Conservation (phyloP, 2,797 vertebrate genomes). For the Novumbra hubbsi region DNA sequence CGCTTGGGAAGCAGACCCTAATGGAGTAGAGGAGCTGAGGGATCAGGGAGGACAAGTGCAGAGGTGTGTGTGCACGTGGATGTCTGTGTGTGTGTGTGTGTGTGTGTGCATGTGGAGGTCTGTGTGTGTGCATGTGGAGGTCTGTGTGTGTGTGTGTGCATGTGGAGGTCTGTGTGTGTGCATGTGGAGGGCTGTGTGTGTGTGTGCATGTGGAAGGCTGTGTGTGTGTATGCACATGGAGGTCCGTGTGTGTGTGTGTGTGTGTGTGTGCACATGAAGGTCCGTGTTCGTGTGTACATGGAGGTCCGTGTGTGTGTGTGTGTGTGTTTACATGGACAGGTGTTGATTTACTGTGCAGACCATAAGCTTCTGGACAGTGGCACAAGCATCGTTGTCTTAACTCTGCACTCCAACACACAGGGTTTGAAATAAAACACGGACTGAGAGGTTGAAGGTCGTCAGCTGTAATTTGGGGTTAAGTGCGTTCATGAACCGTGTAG, state of each 20-base stretch:
- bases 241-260: neutral
- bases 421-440: no score
- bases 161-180: neutral
- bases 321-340: neutral
- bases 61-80: constrained; percentile 6
- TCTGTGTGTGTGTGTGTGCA: no score
- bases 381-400: no score
- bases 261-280: neutral
- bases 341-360: no score
- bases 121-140: neutral
- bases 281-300: neutral
- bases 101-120: neutral
- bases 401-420: no score
- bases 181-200: neutral
- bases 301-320: neutral
- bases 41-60: constrained; percentile 35
- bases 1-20: neutral
- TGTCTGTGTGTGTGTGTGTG: neutral
- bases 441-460: no score
- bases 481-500: no score
- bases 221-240: neutral
- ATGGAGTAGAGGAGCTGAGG: constrained; percentile 47
- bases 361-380: no score
- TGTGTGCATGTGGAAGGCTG: neutral
- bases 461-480: no score